Evolutionary conservation across 2,888 invertebrate species (phyloP).

Genomic region (Caenorhabditis sulstoni): DNA sequence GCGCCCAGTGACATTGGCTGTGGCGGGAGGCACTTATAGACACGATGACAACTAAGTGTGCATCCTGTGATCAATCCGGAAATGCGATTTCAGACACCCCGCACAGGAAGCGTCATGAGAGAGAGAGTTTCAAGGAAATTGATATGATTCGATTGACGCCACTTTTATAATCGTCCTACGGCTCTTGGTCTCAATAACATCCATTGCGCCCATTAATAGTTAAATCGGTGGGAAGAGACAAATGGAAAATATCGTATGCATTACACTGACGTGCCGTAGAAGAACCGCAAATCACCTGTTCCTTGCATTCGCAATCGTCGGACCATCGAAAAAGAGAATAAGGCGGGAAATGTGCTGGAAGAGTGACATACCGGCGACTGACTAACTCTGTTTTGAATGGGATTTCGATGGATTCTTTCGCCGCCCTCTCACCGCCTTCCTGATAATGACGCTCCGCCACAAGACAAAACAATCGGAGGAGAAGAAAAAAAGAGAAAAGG

Average conservation of each 20-base stretch:
- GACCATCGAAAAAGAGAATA: not conserved
- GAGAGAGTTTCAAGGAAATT: conserved; percentile 33
- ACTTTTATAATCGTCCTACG: not conserved
- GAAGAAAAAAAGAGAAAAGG: not conserved
- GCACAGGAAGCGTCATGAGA: conserved; percentile 35
- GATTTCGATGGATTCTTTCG: not conserved
- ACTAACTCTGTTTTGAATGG: conserved; percentile 9
- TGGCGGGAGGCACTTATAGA: conserved; percentile 20
- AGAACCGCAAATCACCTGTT: not conserved
- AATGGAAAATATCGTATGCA: not conserved
- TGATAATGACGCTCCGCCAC: too few relatives aligned
- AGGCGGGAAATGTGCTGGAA: not conserved
- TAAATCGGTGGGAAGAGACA: not conserved
- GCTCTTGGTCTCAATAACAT: not conserved
- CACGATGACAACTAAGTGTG: conserved; percentile 14
- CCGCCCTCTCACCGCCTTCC: too few relatives aligned
- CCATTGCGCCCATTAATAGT: not conserved
- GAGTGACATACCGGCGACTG: not conserved
- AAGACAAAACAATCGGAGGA: not conserved
- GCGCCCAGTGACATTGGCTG: not conserved
- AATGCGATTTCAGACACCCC: conserved; percentile 33
- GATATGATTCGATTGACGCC: conserved; percentile 36
- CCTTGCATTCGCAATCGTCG: not conserved
- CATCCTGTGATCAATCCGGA: conserved; percentile 39
- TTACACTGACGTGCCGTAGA: not conserved